Conservation (phyloP, 2,888 invertebrate species). For the Notodonta ziczac region DNA sequence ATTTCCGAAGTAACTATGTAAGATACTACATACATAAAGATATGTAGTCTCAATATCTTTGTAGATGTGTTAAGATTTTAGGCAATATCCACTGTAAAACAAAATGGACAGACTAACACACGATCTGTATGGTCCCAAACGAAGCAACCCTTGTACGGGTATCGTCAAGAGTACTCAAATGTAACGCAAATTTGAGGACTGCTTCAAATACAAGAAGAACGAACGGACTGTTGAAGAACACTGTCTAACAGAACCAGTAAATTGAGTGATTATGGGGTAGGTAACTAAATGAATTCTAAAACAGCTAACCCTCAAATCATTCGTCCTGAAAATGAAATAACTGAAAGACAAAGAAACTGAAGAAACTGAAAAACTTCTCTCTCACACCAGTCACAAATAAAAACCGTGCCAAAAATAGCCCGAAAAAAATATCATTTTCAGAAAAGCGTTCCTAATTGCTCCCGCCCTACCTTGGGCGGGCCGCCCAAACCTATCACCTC, state of each 20-base stretch:
- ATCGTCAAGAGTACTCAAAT: too few relatives aligned
- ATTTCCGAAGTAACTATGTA: conserved; percentile 12
- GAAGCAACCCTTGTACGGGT: too few relatives aligned
- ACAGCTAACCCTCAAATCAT: neutral
- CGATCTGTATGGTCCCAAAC: too few relatives aligned
- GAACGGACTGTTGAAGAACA: too few relatives aligned
- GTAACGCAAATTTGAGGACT: too few relatives aligned
- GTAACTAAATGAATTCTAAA: neutral
- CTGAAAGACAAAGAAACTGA: neutral
- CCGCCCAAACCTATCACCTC: conserved; percentile 62
- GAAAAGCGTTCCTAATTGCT: conserved; percentile 74
- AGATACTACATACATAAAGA: neutral
- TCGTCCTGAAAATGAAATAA: neutral
- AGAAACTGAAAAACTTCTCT: neutral
- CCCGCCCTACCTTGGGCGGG: conserved; percentile 74
- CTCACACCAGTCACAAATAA: conserved; percentile 7
- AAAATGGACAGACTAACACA: too few relatives aligned
- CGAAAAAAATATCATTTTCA: conserved; percentile 65
- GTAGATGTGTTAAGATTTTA: too few relatives aligned
- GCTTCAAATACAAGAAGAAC: too few relatives aligned
- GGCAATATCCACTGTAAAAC: too few relatives aligned
- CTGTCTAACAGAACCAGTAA: too few relatives aligned
- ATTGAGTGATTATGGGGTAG: too few relatives aligned
- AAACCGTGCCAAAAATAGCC: conserved; percentile 47
- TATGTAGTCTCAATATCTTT: too few relatives aligned